These are phyloP conservation scores for Odontesthes bonariensis DNA, from an alignment of 2,113 vertebrate species.

Conservation along the genomic window DNA sequence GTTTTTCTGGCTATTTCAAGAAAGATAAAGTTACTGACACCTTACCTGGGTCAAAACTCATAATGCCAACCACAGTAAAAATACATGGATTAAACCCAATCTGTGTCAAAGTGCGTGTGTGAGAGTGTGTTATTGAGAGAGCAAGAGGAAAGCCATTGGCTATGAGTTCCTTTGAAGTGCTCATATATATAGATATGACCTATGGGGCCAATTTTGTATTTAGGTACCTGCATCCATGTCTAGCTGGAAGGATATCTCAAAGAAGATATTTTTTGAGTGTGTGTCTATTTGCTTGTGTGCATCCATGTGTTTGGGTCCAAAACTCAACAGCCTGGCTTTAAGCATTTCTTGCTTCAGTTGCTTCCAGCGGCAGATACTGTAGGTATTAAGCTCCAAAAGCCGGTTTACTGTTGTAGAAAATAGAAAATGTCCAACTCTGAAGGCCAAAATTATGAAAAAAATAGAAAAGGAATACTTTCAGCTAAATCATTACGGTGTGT, in stretches of 20 bases:
- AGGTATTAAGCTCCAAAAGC: conserved; percentile 45
- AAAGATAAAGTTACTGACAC: conserved; percentile 55
- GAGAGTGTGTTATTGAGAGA: conserved; percentile 18
- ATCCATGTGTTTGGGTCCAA: conserved; percentile 31
- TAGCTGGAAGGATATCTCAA: conserved; percentile 47
- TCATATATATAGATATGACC: conserved; percentile 61
- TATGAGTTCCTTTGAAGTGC: conserved; percentile 68
- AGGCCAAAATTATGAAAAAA: conserved; percentile 20
- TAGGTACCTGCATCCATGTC: conserved; percentile 60
- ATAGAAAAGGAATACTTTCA: neutral
- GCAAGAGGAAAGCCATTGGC: conserved; percentile 36
- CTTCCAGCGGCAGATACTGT: conserved; percentile 48
- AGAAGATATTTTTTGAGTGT: conserved; percentile 33
- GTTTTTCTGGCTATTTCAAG: conserved; percentile 45
- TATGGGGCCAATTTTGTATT: conserved; percentile 62
- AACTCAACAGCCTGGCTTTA: conserved; percentile 48
- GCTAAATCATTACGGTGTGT: conserved; percentile 15
- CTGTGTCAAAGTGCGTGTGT: conserved; percentile 8
- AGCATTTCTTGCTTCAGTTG: conserved; percentile 58
- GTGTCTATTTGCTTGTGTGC: conserved; percentile 9
- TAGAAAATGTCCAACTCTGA: conserved; percentile 30
- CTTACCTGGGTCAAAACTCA: conserved; percentile 35
- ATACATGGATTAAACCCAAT: conserved; percentile 48
- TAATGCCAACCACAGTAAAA: conserved; percentile 56
- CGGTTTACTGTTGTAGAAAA: conserved; percentile 52